phyloP scores from a whole-genome alignment of 2,888 invertebrate genomes.

The Cerastoderma edule region DNA sequence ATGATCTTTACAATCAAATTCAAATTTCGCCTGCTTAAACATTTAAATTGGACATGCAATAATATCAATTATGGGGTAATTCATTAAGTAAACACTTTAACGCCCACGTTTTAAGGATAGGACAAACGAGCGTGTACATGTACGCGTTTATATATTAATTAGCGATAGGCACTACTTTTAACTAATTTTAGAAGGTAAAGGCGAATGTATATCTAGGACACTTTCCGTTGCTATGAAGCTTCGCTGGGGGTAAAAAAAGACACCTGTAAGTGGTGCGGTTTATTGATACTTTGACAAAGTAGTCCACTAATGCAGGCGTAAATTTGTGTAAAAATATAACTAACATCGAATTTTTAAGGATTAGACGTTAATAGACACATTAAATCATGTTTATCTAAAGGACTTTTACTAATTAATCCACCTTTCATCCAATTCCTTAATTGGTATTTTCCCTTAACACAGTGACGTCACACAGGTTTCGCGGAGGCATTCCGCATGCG shows the following conservation, averaged over 20 bases:
- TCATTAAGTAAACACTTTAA: too few relatives aligned
- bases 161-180: slow-evolving; percentile 29
- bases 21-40: too few relatives aligned
- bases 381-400: not conserved
- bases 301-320: slow-evolving; percentile 3
- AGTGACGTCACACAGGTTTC: slow-evolving; percentile 11
- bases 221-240: slow-evolving; percentile 77
- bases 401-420: not conserved
- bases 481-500: slow-evolving; percentile 12
- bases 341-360: too few relatives aligned
- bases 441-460: slow-evolving; percentile 19
- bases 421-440: slow-evolving; percentile 12
- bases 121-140: slow-evolving; percentile 8
- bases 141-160: not conserved
- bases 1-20: too few relatives aligned
- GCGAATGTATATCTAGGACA: slow-evolving; percentile 72
- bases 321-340: too few relatives aligned
- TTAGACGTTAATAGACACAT: not conserved
- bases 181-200: slow-evolving; percentile 38
- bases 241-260: slow-evolving; percentile 72
- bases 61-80: too few relatives aligned
- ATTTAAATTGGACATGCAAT: too few relatives aligned
- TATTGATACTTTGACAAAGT: slow-evolving; percentile 35
- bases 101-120: too few relatives aligned
- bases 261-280: slow-evolving; percentile 57